Base-by-base conservation (phyloP, 2,888 invertebrate genomes). In the Dicyrtoma fusca region DNA sequence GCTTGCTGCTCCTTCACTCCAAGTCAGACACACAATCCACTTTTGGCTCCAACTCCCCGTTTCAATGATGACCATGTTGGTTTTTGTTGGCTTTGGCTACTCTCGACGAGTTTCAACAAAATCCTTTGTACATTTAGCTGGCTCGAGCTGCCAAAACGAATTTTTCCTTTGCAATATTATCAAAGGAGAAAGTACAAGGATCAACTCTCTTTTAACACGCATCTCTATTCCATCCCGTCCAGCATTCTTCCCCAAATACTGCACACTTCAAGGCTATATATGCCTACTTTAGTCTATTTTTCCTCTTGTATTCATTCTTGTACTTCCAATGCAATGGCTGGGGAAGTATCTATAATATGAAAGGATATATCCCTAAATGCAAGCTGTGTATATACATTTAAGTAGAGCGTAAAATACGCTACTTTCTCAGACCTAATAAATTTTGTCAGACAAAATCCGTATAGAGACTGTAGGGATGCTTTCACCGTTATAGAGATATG, bases 41-140 rank as follows among this genome's bases (percentile, higher is more conserved):
- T 64, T 49, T 64, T 49, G 49, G 47, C 49, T 49, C 26, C 25
- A 49, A 45, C 21, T 26, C 45, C 64, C 25, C 49, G 49, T 64
- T 49, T 64, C 64, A 64, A 64, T 64, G 64, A 64, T 64, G 64
- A 64, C 64, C 64, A 64, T 64, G 64, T 64, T 64, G 64, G 64
- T 64, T 64, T 64, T 49, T 25, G 25, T 49, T 64, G 62, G 62
- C 62, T 63, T 63, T 63, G 62, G 62, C 44, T 63, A 63, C 62
- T 63, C 62, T 63, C 62, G 45, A 63, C 62, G 62, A 63, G 62
- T 63, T 45, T 63, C 62, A 45, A 63, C 62, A n/a, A 64, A 64
- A 64, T 64, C 64, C 64, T 64, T 64, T 64, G 64, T 64, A 64
- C 64, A 64, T 64, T 64, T 64, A 64, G 64, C 64, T 64, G 47